Base-by-base conservation (phyloP, 2,888 invertebrate species). In the Anoplius nigerrimus region DNA sequence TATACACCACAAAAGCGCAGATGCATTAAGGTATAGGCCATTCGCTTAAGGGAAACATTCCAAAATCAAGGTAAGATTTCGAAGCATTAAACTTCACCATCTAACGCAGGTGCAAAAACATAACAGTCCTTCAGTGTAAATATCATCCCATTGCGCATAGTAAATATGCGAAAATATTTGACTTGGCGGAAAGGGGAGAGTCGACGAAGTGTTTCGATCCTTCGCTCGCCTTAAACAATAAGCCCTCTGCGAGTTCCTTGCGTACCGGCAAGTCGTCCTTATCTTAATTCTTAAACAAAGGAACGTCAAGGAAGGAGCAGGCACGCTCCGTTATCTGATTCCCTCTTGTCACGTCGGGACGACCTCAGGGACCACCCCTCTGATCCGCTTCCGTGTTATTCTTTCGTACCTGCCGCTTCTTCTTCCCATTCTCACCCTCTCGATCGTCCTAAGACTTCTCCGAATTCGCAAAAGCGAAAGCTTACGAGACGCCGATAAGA, bases 251-350 rank as follows among this genome's bases (percentile, higher is more conserved):
- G 48, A 48, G 48, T 48, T 1, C 16, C 48, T 48, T 18, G 48
- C 48, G 48, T 16, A 48, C 48, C 48, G 48, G 63, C 71, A 62
- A 60, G 59, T 56, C 51, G 27, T 56, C 45, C 73, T 84, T 83
- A 83, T 84, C 84, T 84, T 80, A 79, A 82, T 84, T 82, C 80
- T 69, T 72, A 78, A 81, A 83, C 79, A 83, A 84, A 83, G 78
- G 74, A 82, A 80, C 71, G 75, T 71, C 75, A 65, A 66, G 71
- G 68, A 57, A 58, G 16, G 60, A 66, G 34, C 66, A 71, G 69
- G 59, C 59, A 72, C 66, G 61, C 62, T 69, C 67, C 59, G 72
- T 84, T 83, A 83, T 83, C 82, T 79, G 79, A 84, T 82, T 62
- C 62, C 67, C 11, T 34, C 55, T 65, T 71, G 71, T 75, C 76